Evolutionary conservation across 2,888 invertebrate genomes (phyloP).

Genomic region (Andrena bicolor): DNA sequence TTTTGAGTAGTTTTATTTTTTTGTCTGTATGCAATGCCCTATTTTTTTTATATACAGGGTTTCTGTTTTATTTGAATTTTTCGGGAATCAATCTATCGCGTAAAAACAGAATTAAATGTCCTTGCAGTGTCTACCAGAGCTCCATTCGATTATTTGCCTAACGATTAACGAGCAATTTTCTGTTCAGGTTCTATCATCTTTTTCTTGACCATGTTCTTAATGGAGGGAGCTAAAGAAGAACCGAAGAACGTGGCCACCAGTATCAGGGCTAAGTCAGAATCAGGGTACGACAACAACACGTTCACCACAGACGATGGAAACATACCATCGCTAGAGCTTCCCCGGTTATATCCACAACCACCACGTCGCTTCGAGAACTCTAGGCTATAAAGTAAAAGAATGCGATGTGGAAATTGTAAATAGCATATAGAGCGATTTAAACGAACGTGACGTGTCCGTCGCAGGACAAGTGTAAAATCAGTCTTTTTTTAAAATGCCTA

Average conservation of each 20-base stretch:
- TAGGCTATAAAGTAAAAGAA: slow-evolving; percentile 69
- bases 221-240: slow-evolving; percentile 88
- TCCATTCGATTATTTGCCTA: background rate
- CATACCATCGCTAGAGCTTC: slow-evolving; percentile 78
- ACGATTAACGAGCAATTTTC: background rate
- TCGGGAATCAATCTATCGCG: too few relatives aligned
- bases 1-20: too few relatives aligned
- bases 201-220: slow-evolving; percentile 92
- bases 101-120: background rate
- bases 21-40: too few relatives aligned
- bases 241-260: slow-evolving; percentile 57
- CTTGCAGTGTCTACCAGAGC: background rate
- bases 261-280: slow-evolving; percentile 69
- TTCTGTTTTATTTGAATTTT: too few relatives aligned
- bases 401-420: slow-evolving; percentile 40
- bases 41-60: too few relatives aligned
- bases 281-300: slow-evolving; percentile 86
- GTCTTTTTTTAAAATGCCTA: too few relatives aligned
- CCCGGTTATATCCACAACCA: slow-evolving; percentile 77
- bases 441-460: background rate
- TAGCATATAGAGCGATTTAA: slow-evolving; percentile 16
- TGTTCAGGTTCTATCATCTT: slow-evolving; percentile 92
- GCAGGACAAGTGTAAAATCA: background rate
- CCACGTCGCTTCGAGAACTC: slow-evolving; percentile 76
- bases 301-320: slow-evolving; percentile 86